Evolutionary conservation across 1,140 invertebrate species (phyloP), one percentile per base, ranked within the genome.

Genomic region (Drosophila sucinea): DNA sequence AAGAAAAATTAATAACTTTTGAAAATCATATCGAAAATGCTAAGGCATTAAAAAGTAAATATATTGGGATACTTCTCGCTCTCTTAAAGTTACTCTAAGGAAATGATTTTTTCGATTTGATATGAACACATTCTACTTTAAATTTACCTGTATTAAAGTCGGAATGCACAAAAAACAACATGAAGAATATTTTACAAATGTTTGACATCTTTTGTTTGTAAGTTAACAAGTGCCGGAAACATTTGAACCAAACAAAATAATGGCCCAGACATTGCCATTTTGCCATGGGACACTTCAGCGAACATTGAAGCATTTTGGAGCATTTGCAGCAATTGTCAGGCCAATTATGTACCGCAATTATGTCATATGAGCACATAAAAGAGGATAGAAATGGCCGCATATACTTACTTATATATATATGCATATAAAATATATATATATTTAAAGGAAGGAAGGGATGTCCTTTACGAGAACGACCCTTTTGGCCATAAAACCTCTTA

Each of bases 331-430:
- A 87, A 89, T 87, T 87, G 83, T 87, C 83, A 77, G 79, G 80
- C 84, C 83, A 87, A 87, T 89, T 87, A 89, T 77, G 79, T 69
- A 60, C 79, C 79, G 73, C 82, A 86, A 86, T 86, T 87, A 86
- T 70, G 79, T 67, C 83, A 78, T 87, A 86, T 86, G 76, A 86
- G 83, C 60, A 73, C 76, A 86, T 87, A 86, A 87, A 75, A 68
- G 62, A 73, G 63, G 61, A 67, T 73, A 63, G 67, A 63, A 11
- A 38, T 38, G 35, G 55, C 29, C 32, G 62, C 10, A 38, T 57
- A 72, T 27, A 73, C 1, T 27, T 27, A 51, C 10, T 27, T 8
- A 27, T 25, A 25, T 1, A 47, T 40, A 38, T 7, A 38, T 38
- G 11, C 10, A 40, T 11, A 40, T 17, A 41, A 4, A n/a, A 41